phyloP scores from a whole-genome alignment of 2,797 vertebrate genomes.

The Acanthurus tractus region DNA sequence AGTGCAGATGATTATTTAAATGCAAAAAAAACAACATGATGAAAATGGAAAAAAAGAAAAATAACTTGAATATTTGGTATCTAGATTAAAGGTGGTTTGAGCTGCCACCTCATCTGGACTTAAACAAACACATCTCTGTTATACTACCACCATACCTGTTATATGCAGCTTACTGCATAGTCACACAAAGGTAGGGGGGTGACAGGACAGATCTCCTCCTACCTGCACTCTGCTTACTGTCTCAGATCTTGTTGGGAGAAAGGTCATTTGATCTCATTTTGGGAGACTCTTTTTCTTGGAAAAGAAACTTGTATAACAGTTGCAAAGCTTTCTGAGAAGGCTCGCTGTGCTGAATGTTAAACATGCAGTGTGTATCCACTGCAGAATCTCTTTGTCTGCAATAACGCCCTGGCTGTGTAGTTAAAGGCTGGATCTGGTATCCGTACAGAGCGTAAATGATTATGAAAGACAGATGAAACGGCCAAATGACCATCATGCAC shows the following conservation, averaged over 20 bases:
- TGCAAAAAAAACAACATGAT: conserved; percentile 72
- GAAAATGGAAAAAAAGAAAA: conserved; percentile 65
- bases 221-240: conserved; percentile 61
- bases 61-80: conserved; percentile 86
- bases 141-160: conserved; percentile 49
- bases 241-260: conserved; percentile 69
- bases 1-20: conserved; percentile 84
- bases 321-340: conserved; percentile 82
- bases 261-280: conserved; percentile 70
- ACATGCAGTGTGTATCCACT: conserved; percentile 72
- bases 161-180: conserved; percentile 71
- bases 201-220: conserved; percentile 32
- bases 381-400: conserved; percentile 73
- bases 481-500: conserved; percentile 65
- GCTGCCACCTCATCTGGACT: conserved; percentile 74
- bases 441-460: conserved; percentile 61
- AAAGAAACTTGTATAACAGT: conserved; percentile 76
- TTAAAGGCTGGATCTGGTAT: conserved; percentile 78
- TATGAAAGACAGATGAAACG: conserved; percentile 58
- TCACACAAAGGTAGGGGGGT: conserved; percentile 48
- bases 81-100: conserved; percentile 77
- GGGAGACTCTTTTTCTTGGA: conserved; percentile 72
- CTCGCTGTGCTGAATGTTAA: conserved; percentile 80
- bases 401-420: conserved; percentile 67
- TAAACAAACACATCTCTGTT: conserved; percentile 70